phyloP scores from a whole-genome alignment of 2,113 vertebrate species.

The Amphilophus citrinellus region DNA sequence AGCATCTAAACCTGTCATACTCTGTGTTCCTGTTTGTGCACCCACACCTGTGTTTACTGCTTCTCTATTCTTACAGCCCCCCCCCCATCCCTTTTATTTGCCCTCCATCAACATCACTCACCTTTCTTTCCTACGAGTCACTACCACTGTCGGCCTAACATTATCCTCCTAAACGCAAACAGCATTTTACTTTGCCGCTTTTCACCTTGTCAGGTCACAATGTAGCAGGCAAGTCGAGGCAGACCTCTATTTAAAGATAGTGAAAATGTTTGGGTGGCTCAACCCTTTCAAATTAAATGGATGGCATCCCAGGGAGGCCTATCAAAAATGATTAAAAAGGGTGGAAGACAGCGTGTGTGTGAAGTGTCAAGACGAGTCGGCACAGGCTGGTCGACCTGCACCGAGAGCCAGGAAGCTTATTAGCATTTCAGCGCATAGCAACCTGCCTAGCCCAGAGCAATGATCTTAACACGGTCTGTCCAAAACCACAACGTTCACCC shows the following conservation, averaged over 20 bases:
- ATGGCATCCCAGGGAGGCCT: constrained; percentile 78
- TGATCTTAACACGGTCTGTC: constrained; percentile 74
- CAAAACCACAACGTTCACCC: constrained; percentile 56
- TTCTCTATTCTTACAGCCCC: constrained; percentile 13
- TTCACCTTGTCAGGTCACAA: constrained; percentile 69
- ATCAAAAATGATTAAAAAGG: constrained; percentile 83
- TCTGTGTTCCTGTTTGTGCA: not conserved
- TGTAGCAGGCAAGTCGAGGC: constrained; percentile 68
- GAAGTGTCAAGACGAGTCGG: constrained; percentile 80
- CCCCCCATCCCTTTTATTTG: constrained; percentile 26
- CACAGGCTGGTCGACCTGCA: constrained; percentile 74
- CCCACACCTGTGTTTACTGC: constrained; percentile 24
- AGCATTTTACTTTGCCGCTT: constrained; percentile 41
- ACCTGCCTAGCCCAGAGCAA: constrained; percentile 77
- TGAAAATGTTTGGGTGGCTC: constrained; percentile 82
- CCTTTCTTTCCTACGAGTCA: constrained; percentile 21
- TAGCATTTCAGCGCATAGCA: constrained; percentile 80
- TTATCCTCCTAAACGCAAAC: constrained; percentile 57
- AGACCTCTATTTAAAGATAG: constrained; percentile 71
- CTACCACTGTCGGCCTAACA: constrained; percentile 22
- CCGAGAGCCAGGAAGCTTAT: constrained; percentile 77
- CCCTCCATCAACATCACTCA: constrained; percentile 20
- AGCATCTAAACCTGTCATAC: not conserved
- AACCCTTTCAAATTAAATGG: constrained; percentile 80
- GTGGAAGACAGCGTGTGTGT: constrained; percentile 75